Base-by-base conservation (phyloP, 2,888 invertebrate species). In the Acanthacorydalis orientalis region DNA sequence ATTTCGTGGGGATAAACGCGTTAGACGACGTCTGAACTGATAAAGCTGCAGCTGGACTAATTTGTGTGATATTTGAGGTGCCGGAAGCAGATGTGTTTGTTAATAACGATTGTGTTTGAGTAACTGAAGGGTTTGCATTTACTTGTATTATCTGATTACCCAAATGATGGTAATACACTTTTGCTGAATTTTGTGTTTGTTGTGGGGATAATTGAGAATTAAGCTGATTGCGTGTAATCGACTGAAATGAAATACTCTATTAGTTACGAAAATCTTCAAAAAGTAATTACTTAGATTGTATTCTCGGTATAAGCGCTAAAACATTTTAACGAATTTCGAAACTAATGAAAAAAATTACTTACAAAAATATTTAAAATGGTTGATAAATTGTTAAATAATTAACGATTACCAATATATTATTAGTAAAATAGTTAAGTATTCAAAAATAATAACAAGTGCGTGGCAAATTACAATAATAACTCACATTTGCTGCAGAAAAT, bases 161-260 rank as follows among this genome's bases (percentile, higher is more conserved):
- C 49, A 64, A 49, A 54, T 68, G 68, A 55, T 68, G 68, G 53
- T 68, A 68, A 52, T 67, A 68, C 10, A 67, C 65, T 55, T 66
- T 67, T 53, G 65, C 39, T 7, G 44, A n/a, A 12, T n/a, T 43
- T 12, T 39, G 39, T 12, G 39, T n/a, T 9, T 14, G 15, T 12
- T 12, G 32, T 31, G 14, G 23, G 6, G 23, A 23, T 6, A 23
- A 23, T 6, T 23, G 23, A 23, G 23, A 23, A 23, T 23, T 23
- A 23, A 23, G 23, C 23, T 23, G 23, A 23, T 23, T 23, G 6
- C 31, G 43, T 11, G n/a, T 14, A 11, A 32, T 14, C 3, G 43
- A 11, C n/a, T 43, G 23, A 43, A 31, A 23, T 31, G 23, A n/a
- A 23, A 23, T 23, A 23, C 6, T 23, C 6, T 6, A 23, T 23